Conservation (phyloP, 2,888 invertebrate species). For the Gasteruption jaculator region DNA sequence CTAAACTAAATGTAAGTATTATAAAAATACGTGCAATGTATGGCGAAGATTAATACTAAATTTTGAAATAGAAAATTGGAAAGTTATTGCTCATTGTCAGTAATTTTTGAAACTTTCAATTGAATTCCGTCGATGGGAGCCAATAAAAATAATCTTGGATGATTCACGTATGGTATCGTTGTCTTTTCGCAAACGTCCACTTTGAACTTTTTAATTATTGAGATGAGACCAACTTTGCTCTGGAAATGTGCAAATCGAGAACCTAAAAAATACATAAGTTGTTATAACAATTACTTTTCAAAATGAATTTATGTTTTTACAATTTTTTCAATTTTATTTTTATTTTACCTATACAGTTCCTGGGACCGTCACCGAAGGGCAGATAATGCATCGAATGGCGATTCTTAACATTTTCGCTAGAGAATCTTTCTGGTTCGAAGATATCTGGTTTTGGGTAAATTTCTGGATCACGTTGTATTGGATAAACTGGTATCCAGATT, state of each 20-base stretch:
- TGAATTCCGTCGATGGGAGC: constrained; percentile 25
- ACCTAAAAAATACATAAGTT: too few relatives aligned
- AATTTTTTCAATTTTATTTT: not conserved
- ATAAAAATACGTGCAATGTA: too few relatives aligned
- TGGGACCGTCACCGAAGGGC: constrained; percentile 27
- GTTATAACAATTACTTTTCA: not conserved
- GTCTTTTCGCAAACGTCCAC: constrained; percentile 27
- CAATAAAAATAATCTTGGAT: constrained; percentile 19
- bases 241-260: constrained; percentile 21
- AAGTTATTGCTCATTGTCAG: too few relatives aligned
- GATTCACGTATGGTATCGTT: constrained; percentile 17
- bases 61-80: too few relatives aligned
- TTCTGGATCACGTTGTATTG: constrained; percentile 20
- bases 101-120: constrained; percentile 21
- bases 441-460: constrained; percentile 23
- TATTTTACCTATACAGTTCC: constrained; percentile 27
- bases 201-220: constrained; percentile 34
- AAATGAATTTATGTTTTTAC: not conserved
- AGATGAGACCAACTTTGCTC: constrained; percentile 33
- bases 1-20: too few relatives aligned
- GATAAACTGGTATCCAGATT: constrained; percentile 22
- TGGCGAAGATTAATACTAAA: too few relatives aligned
- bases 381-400: constrained; percentile 22
- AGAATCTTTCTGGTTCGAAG: constrained; percentile 25
- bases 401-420: constrained; percentile 10